phyloP scores from a whole-genome alignment of 53 echinoderm and acorn worm genomes.

The Crossaster papposus region DNA sequence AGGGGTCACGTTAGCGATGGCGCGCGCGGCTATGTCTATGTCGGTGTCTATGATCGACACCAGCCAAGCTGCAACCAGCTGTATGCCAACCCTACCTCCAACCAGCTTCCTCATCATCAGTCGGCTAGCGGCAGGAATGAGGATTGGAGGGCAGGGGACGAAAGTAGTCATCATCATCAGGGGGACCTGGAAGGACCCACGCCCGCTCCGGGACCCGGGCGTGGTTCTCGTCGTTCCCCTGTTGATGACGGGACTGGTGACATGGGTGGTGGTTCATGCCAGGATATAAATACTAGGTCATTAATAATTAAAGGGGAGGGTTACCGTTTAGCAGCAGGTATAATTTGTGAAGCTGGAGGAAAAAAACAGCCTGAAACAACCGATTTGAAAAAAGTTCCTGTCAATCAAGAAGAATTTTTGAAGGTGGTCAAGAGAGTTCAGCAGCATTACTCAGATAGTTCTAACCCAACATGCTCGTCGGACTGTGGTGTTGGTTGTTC shows the following conservation, averaged over 20 bases:
- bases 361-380: background rate
- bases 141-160: background rate
- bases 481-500: too few relatives aligned
- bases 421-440: background rate
- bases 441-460: background rate
- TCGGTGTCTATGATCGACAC: too few relatives aligned
- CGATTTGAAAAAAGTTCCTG: background rate
- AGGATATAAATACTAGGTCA: too few relatives aligned
- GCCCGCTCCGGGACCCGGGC: conserved; percentile 23
- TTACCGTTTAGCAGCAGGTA: background rate
- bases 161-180: background rate
- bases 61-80: background rate
- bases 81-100: background rate
- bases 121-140: background rate
- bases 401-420: background rate
- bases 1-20: background rate
- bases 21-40: too few relatives aligned
- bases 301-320: too few relatives aligned
- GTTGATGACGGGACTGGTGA: background rate
- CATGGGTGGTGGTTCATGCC: background rate
- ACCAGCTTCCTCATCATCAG: background rate
- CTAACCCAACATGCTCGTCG: background rate
- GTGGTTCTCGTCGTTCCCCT: background rate
- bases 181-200: background rate
- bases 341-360: background rate